phyloP scores from a whole-genome alignment of 2,888 invertebrate genomes.

The Cephus spinipes region DNA sequence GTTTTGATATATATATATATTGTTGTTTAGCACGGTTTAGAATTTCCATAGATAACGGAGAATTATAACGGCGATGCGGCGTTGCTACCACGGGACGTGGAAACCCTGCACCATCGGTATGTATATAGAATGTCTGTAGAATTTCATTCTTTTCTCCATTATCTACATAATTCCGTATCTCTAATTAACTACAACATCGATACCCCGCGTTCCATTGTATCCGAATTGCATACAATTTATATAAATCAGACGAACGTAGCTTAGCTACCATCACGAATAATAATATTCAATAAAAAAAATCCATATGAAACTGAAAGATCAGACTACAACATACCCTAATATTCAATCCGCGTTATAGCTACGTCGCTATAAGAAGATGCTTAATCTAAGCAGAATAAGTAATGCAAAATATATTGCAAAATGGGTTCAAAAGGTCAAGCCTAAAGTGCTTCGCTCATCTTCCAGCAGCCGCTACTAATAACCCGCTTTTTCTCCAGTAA shows the following conservation, averaged over 20 bases:
- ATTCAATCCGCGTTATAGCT: not conserved
- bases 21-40: constrained; percentile 63
- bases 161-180: not conserved
- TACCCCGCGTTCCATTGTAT: not conserved
- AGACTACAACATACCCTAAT: not conserved
- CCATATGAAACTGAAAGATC: not conserved
- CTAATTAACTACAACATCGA: not conserved
- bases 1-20: constrained; percentile 53
- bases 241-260: not conserved
- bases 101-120: not conserved
- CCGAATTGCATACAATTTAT: not conserved
- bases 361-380: not conserved
- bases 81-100: constrained; percentile 41
- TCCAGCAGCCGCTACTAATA: constrained; percentile 50
- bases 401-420: not conserved
- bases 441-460: constrained; percentile 35
- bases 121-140: not conserved
- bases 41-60: constrained; percentile 65
- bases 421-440: not conserved
- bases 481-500: constrained; percentile 53
- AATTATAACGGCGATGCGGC: constrained; percentile 53
- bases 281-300: not conserved
- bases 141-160: not conserved
- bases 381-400: not conserved
- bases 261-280: not conserved